Percentiles rank a stretch among this genome's conserved stretches.
Evolutionary conservation across 2,888 invertebrate genomes (phyloP).

Genomic region (Mystacides longicornis): DNA sequence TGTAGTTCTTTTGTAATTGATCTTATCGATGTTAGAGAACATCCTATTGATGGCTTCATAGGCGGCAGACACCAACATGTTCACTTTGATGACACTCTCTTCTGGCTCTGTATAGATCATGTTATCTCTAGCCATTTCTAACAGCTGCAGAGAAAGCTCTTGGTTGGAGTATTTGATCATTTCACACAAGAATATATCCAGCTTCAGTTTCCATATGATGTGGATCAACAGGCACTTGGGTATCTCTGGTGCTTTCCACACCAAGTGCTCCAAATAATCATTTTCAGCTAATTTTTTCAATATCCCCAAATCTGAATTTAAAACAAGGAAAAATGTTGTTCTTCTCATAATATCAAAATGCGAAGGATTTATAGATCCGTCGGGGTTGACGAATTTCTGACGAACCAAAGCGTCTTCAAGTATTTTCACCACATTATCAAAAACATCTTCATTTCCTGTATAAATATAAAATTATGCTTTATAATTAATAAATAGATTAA

Average conservation of each 20-base stretch:
- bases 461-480: too few relatives aligned
- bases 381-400: neutral
- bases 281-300: constrained; percentile 17
- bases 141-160: constrained; percentile 14
- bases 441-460: constrained; percentile 19
- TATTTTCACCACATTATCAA: constrained; percentile 14
- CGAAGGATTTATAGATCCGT: neutral
- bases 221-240: constrained; percentile 19
- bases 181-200: constrained; percentile 21
- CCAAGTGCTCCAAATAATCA: constrained; percentile 21
- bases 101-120: constrained; percentile 14
- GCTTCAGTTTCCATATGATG: constrained; percentile 17
- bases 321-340: constrained; percentile 20
- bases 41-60: constrained; percentile 14
- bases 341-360: constrained; percentile 6
- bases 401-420: constrained; percentile 3
- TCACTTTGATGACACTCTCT: constrained; percentile 6
- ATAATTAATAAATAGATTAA: too few relatives aligned
- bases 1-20: constrained; percentile 6
- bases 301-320: constrained; percentile 21
- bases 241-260: constrained; percentile 20
- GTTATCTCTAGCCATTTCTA: constrained; percentile 14
- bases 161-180: constrained; percentile 16
- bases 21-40: neutral
- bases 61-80: constrained; percentile 6